Evolutionary conservation across 2,888 invertebrate genomes (phyloP), one percentile per base, ranked within the genome.

Genomic region (Nomada flava): DNA sequence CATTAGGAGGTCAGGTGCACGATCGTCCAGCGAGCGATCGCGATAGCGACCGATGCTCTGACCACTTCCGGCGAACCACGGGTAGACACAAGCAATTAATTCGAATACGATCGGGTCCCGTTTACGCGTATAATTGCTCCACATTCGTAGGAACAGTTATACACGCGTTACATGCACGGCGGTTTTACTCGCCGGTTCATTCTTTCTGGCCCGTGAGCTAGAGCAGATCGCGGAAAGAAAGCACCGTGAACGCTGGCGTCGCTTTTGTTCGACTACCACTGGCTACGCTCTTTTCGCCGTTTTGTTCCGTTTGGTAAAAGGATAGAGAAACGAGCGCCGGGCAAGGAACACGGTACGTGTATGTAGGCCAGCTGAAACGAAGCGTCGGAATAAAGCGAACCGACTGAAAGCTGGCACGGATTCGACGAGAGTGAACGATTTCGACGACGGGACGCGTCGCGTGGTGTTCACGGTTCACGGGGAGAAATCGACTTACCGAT

Each of bases 41-140:
- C 23, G 44, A 18, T 26, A 47, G 15, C 42, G 36, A 52, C 47
- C 13, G 47, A 68, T 23, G 55, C 47, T 36, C 44, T 20, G 65
- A 36, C 44, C 65, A 68, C 82, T 75, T 82, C 71, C 75, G 70
- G 23, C 47, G 36, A 18, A n/a, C 36, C 47, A 44, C 18, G 15
- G 36, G 15, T 20, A 53, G 67, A 74, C 62, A 63, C 42, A 36
- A 64, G 76, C 68, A 82, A 81, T 82, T 82, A 81, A 76, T 76
- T 81, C 71, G 53, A 15, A 75, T 36, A 68, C 81, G 70, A 81
- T 82, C 82, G 11, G 76, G 18, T 72, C 64, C 82, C 71, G 75
- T 79, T 76, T 76, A 81, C 60, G 60, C 65, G 72, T 82, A 68
- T 82, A 82, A 82, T 82, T 82, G 82, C 76, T 82, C 82, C 72